Base-by-base conservation (phyloP, 2,797 vertebrate genomes). In the Melopsittacus undulatus region DNA sequence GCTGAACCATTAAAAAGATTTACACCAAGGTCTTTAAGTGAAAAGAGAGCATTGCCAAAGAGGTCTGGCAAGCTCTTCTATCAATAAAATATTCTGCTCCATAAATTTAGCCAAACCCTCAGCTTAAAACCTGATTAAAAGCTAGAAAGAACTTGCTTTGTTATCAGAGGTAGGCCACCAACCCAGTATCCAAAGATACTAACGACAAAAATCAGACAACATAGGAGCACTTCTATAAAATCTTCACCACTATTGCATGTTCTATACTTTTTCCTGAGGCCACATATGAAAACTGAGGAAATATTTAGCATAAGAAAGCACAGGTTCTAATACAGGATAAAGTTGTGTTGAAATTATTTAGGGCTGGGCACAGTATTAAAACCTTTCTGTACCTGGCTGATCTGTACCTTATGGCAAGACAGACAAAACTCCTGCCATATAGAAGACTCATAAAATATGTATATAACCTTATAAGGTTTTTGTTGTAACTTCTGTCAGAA, bases 1-100 rank as follows among this genome's bases (percentile, higher is more conserved):
- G 82, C 83, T 89, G 52, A 83, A 85, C 82, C 95, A 91, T 96
- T 96, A 94, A 91, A 62, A 89, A 97, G 95, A 97, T 97, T 97
- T 97, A 97, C 92, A 85, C 92, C 93, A 95, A 97, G 94, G 94
- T 91, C 91, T 92, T 94, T 92, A 95, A 95, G 84, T 89, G 90
- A 91, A 96, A 95, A 91, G 89, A 92, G 93, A 95, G 81, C 62
- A 74, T 91, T 95, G 93, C 92, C 96, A 95, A 96, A 93, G 90
- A 93, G 52, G 72, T 64, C 89, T 96, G 90, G 90, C 92, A 95
- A 94, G 83, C 90, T 80, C 43, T 93, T 87, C 92, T 74, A 90
- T 93, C 93, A 93, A 92, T 96, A 95, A 96, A 96, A 89, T 85
- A 91, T 57, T 66, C 92, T 92, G 61, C 20, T 32, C 34, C 79